A percentile compares a stretch with the other conserved stretches of the same genome.
Evolutionary conservation across 1,140 invertebrate species (phyloP).

Genomic region (Pantala flavescens): DNA sequence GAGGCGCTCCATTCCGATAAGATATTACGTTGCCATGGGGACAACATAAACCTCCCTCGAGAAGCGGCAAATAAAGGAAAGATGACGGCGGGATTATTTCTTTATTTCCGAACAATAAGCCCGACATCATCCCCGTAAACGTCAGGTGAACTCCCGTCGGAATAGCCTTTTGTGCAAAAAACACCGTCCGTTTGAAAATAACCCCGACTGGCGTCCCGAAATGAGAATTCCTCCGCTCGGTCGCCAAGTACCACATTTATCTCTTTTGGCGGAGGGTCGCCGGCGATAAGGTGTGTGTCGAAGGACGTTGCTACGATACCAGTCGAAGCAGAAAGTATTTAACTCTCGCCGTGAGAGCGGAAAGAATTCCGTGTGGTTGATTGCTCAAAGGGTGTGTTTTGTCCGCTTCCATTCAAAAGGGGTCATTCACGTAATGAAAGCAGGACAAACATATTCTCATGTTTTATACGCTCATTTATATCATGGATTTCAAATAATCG

Average conservation of each 20-base stretch:
- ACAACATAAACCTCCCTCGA: neutral
- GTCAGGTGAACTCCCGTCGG: neutral
- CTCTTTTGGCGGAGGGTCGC: neutral
- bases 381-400: no score
- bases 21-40: neutral
- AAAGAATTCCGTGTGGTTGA: no score
- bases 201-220: neutral
- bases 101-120: conserved; percentile 10
- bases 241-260: neutral
- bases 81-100: neutral
- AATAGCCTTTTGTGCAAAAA: conserved; percentile 1
- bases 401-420: no score
- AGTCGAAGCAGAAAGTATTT: no score
- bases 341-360: no score
- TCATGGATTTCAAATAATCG: no score
- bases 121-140: conserved; percentile 3
- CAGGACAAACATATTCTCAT: no score
- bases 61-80: neutral
- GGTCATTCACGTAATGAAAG: no score
- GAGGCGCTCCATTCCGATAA: neutral
- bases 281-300: neutral
- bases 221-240: neutral
- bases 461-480: no score
- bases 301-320: no score
- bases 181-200: neutral